phyloP scores from a whole-genome alignment of 2,797 vertebrate species.

The Onychomys arenicola region DNA sequence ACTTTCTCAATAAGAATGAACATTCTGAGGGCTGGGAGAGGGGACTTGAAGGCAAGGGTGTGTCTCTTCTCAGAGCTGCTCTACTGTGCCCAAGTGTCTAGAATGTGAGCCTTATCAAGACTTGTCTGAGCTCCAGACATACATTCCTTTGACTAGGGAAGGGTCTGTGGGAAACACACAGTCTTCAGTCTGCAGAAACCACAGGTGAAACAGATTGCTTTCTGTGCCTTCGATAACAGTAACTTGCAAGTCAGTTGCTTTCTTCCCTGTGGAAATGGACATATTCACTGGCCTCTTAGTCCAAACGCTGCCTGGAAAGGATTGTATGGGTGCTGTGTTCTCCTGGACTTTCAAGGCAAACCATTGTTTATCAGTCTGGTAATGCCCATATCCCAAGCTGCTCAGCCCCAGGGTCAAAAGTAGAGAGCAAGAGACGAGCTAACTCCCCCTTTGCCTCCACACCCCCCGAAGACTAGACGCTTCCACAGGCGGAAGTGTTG shows the following conservation, averaged over 20 bases:
- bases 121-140: background rate
- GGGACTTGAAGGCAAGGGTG: background rate
- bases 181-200: background rate
- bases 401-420: background rate
- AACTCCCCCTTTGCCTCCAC: no score
- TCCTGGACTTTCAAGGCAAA: background rate
- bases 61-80: background rate
- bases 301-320: background rate
- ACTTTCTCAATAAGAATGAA: background rate
- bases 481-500: fast-evolving
- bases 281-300: background rate
- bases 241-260: background rate
- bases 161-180: background rate
- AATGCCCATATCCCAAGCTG: background rate
- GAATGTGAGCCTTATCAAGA: background rate
- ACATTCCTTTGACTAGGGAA: background rate
- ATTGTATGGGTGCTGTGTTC: background rate
- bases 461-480: background rate
- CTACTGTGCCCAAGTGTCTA: background rate
- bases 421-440: background rate
- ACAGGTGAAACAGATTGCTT: background rate
- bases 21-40: background rate
- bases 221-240: background rate
- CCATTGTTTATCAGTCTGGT: background rate
- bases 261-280: background rate